Conservation (phyloP, 2,888 invertebrate genomes). For the Ganaspis brasiliensis region DNA sequence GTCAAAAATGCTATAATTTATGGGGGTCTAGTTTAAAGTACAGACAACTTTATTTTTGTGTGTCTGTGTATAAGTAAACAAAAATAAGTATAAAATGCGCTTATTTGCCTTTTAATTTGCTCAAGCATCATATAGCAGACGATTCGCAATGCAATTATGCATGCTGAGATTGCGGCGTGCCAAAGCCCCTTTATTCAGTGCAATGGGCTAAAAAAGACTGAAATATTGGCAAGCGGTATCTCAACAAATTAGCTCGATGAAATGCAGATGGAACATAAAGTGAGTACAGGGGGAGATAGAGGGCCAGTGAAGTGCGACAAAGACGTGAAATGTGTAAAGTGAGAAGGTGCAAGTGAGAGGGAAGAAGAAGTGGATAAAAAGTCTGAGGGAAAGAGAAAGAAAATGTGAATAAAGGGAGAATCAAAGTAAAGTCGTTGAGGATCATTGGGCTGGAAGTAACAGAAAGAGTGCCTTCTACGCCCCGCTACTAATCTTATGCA, state of each 20-base stretch:
- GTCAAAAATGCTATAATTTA: too few relatives aligned
- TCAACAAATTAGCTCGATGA: conserved; percentile 80
- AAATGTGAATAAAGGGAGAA: conserved; percentile 67
- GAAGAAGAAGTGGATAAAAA: background rate
- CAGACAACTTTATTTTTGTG: too few relatives aligned
- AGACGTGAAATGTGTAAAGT: conserved; percentile 43
- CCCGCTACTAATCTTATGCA: conserved; percentile 73
- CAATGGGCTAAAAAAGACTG: conserved; percentile 77
- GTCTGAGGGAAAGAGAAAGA: conserved; percentile 58
- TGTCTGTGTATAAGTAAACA: too few relatives aligned
- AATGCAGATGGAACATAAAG: conserved; percentile 76
- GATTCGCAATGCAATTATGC: conserved; percentile 74
- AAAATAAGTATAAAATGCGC: too few relatives aligned
- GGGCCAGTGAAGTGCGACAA: conserved; percentile 29
- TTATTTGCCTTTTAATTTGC: conserved; percentile 4
- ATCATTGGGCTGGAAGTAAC: conserved; percentile 80
- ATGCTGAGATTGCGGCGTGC: conserved; percentile 71
- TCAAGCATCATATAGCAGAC: background rate
- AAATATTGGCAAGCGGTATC: conserved; percentile 81
- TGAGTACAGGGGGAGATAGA: conserved; percentile 51
- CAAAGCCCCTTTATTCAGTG: conserved; percentile 66
- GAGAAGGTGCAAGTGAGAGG: conserved; percentile 48
- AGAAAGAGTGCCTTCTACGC: conserved; percentile 78
- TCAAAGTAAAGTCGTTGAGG: conserved; percentile 79
- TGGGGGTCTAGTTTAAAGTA: too few relatives aligned